Evolutionary conservation across 2,113 vertebrate species (phyloP).

Genomic region (Mastomys natalensis): DNA sequence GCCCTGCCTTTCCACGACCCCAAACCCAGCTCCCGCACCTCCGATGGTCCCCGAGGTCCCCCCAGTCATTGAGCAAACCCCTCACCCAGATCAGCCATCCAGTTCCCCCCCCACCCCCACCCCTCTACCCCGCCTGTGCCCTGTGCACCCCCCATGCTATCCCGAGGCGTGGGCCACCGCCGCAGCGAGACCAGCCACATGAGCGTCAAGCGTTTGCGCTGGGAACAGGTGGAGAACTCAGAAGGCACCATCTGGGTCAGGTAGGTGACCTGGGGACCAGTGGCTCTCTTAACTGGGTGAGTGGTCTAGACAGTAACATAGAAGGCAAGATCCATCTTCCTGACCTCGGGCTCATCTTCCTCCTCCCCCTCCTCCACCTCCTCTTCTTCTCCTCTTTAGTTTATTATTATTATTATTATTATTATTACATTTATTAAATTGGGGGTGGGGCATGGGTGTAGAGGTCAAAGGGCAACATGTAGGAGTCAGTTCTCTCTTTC

Average conservation of each 20-base stretch:
- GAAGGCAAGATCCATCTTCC: not conserved
- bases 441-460: not conserved
- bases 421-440: not conserved
- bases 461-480: not conserved
- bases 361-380: fast-evolving
- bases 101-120: constrained; percentile 70
- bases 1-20: constrained; percentile 90
- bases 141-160: constrained; percentile 83
- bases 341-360: too few relatives aligned
- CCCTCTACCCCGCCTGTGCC: constrained; percentile 82
- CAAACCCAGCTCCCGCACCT: constrained; percentile 84
- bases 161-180: constrained; percentile 88
- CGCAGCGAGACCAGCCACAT: constrained; percentile 95
- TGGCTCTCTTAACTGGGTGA: not conserved
- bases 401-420: not conserved
- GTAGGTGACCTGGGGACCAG: constrained; percentile 81
- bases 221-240: constrained; percentile 99
- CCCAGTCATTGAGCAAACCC: constrained; percentile 53
- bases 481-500: not conserved
- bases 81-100: constrained; percentile 85
- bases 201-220: constrained; percentile 98
- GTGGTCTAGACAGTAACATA: not conserved
- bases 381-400: not conserved
- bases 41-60: constrained; percentile 82
- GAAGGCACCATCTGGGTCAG: constrained; percentile 99